phyloP scores from a whole-genome alignment of 2,888 invertebrate species.

The Acanthopleura granulata region DNA sequence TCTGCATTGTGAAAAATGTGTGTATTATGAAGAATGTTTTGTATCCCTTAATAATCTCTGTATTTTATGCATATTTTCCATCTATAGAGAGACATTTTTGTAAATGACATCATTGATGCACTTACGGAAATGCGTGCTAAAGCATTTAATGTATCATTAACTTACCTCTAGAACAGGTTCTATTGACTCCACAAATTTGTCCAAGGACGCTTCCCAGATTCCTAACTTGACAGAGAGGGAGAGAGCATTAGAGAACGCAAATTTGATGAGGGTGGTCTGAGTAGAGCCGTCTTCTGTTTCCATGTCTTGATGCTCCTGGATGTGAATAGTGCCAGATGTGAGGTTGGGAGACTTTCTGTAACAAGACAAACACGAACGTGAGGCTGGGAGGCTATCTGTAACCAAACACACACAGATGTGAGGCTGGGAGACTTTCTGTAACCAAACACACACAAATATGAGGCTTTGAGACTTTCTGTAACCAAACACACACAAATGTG shows the following conservation, averaged over 20 bases:
- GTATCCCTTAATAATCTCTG: too few relatives aligned
- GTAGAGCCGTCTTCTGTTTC: not conserved
- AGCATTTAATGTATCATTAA: too few relatives aligned
- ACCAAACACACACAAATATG: not conserved
- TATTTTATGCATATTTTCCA: too few relatives aligned
- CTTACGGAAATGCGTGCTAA: too few relatives aligned
- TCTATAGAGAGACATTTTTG: too few relatives aligned
- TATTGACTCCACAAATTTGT: slow-evolving; percentile 86
- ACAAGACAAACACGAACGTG: not conserved
- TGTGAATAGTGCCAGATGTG: not conserved
- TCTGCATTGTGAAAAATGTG: too few relatives aligned
- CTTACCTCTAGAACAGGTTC: slow-evolving; percentile 80
- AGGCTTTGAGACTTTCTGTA: not conserved
- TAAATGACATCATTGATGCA: too few relatives aligned
- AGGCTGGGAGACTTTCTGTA: slow-evolving; percentile 4
- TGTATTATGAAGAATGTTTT: too few relatives aligned
- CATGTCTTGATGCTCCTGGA: not conserved
- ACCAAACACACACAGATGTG: not conserved
- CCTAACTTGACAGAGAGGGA: slow-evolving; percentile 87
- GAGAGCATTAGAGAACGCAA: slow-evolving; percentile 94
- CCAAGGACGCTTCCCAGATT: slow-evolving; percentile 91
- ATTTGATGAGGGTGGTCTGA: slow-evolving; percentile 73
- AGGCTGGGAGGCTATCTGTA: too few relatives aligned
- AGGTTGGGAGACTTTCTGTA: not conserved
- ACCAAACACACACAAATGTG: not conserved